Evolutionary conservation across 2,888 invertebrate species (phyloP).

Genomic region (Lasioglossum vierecki): DNA sequence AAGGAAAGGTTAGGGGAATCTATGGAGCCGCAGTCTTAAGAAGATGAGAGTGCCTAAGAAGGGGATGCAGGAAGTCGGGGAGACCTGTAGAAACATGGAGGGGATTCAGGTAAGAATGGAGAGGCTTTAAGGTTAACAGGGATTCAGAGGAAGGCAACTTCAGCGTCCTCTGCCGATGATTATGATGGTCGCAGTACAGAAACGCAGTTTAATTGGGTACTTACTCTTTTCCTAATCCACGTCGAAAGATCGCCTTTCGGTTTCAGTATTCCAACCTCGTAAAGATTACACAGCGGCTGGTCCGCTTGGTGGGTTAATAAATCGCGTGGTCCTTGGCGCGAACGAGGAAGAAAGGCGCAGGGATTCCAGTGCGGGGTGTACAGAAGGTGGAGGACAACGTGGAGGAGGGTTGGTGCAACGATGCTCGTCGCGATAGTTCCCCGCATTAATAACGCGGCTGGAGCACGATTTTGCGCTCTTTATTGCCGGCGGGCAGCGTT

Average conservation of each 20-base stretch:
- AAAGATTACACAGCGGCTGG: slow-evolving; percentile 22
- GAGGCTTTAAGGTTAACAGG: too few species aligned
- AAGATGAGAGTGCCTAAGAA: too few species aligned
- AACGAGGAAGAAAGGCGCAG: slow-evolving; percentile 2
- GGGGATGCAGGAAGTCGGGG: too few species aligned
- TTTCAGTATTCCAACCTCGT: not conserved
- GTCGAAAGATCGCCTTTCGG: not conserved
- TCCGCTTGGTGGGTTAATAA: slow-evolving; percentile 60
- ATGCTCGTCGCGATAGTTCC: slow-evolving; percentile 68
- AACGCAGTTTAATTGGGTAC: not conserved
- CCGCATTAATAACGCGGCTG: slow-evolving; percentile 71
- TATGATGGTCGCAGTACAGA: not conserved
- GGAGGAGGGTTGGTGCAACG: slow-evolving; percentile 48
- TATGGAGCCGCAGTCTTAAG: too few species aligned
- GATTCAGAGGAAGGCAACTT: too few species aligned
- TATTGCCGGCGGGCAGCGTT: slow-evolving; percentile 67
- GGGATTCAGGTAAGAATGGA: too few species aligned
- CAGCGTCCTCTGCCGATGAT: not conserved
- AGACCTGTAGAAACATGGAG: too few species aligned
- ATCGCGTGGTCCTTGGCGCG: slow-evolving; percentile 30
- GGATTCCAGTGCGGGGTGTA: slow-evolving; percentile 20
- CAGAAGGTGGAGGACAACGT: slow-evolving; percentile 27
- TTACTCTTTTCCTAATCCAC: not conserved
- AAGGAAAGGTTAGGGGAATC: too few species aligned
- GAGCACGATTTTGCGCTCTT: slow-evolving; percentile 72